phyloP scores from a whole-genome alignment of 2,888 invertebrate species.

The Chouioia cunea region DNA sequence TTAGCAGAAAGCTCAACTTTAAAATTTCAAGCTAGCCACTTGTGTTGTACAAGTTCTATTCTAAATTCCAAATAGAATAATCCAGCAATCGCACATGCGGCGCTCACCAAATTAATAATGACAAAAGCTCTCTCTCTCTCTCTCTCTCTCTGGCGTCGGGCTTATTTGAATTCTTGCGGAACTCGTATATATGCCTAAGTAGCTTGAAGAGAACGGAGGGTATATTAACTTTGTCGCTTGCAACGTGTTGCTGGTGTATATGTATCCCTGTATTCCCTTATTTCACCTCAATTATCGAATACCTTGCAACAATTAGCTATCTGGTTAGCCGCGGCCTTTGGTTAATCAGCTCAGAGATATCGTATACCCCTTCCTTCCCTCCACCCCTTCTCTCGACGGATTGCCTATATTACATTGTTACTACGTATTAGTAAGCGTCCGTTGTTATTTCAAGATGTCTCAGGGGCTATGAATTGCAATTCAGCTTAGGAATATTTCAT shows the following conservation, averaged over 20 bases:
- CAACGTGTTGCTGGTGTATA: neutral
- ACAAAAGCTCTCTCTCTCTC: neutral
- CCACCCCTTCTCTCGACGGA: too few species aligned
- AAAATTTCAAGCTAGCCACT: too few species aligned
- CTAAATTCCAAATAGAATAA: neutral
- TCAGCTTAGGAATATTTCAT: conserved; percentile 6
- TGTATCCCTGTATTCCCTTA: neutral
- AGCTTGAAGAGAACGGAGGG: conserved; percentile 32
- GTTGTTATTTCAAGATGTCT: conserved; percentile 27
- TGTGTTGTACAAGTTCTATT: too few species aligned
- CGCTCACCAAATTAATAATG: conserved; percentile 28
- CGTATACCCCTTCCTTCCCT: too few species aligned
- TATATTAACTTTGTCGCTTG: conserved; percentile 46
- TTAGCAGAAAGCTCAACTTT: too few species aligned
- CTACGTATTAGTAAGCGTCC: conserved; percentile 23
- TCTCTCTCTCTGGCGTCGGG: too few species aligned
- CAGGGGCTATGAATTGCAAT: neutral
- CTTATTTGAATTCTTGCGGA: conserved; percentile 46
- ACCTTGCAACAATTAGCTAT: conserved; percentile 44
- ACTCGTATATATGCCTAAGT: conserved; percentile 43
- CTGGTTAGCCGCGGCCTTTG: conserved; percentile 34
- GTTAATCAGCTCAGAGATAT: conserved; percentile 40
- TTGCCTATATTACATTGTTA: conserved; percentile 45
- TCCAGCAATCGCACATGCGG: neutral
- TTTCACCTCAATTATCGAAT: conserved; percentile 44